phyloP scores from a whole-genome alignment of 2,113 vertebrate species.

The Bucco capensis region DNA sequence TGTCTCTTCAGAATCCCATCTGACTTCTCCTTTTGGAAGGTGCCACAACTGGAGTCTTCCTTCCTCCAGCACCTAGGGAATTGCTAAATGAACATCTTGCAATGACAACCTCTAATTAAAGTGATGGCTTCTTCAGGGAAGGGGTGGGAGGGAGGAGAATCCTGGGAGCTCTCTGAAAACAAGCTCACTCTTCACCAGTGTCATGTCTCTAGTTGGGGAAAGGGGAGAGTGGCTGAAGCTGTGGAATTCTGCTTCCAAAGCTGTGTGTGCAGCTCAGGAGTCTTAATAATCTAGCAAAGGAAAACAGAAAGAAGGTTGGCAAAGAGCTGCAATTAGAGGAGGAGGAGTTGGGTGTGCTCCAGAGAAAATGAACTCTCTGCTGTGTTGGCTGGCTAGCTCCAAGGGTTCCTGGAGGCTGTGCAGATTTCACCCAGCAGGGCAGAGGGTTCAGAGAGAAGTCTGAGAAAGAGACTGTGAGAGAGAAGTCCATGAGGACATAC shows the following conservation, averaged over 20 bases:
- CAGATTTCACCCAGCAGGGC: neutral
- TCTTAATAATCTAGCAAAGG: neutral
- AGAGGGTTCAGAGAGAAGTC: no score
- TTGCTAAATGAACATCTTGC: neutral
- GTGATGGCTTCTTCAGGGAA: neutral
- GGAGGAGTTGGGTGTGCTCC: neutral
- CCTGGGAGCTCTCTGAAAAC: neutral
- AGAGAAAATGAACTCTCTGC: neutral
- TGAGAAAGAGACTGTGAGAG: no score
- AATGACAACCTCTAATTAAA: neutral
- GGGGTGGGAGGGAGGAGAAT: neutral
- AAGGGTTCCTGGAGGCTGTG: accelerated
- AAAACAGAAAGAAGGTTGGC: neutral
- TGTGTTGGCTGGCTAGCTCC: neutral
- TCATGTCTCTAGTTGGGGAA: neutral
- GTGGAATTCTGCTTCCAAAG: neutral
- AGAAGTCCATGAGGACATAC: neutral
- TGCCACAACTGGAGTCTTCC: neutral
- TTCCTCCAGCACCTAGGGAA: neutral
- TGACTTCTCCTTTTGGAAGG: neutral
- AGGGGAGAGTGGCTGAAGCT: accelerated
- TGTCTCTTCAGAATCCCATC: neutral
- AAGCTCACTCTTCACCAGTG: neutral
- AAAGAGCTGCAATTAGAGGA: neutral
- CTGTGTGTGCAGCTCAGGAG: neutral